phyloP scores from a whole-genome alignment of 2,888 invertebrate genomes.

The Conomelus anceps region DNA sequence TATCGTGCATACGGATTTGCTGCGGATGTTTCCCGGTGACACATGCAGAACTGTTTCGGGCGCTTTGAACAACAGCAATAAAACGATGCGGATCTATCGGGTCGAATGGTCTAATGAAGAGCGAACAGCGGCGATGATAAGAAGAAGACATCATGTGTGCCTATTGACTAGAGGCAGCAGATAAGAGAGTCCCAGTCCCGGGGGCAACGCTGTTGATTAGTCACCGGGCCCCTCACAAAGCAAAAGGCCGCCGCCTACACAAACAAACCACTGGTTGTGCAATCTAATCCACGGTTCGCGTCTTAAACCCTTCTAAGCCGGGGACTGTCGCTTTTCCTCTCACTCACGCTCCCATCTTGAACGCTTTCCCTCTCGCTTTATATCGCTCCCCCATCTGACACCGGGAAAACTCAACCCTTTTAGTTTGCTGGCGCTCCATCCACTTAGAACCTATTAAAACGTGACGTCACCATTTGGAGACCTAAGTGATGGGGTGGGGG shows the following conservation, averaged over 20 bases:
- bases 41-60: background rate
- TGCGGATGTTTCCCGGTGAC: background rate
- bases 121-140: background rate
- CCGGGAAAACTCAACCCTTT: background rate
- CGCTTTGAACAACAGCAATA: background rate
- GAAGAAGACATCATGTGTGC: background rate
- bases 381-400: background rate
- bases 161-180: background rate
- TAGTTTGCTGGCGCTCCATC: background rate
- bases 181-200: background rate
- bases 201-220: background rate
- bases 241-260: background rate
- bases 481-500: background rate
- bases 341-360: background rate
- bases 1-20: background rate
- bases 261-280: constrained; percentile 12
- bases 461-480: background rate
- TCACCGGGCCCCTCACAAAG: background rate
- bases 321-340: background rate
- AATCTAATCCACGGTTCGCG: constrained; percentile 7
- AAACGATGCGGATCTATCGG: background rate
- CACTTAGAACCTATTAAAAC: background rate
- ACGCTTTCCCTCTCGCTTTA: background rate
- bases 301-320: constrained; percentile 8
- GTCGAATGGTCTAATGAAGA: background rate